Conservation (phyloP, 2,797 vertebrate genomes). For the Tarsius wallacei region DNA sequence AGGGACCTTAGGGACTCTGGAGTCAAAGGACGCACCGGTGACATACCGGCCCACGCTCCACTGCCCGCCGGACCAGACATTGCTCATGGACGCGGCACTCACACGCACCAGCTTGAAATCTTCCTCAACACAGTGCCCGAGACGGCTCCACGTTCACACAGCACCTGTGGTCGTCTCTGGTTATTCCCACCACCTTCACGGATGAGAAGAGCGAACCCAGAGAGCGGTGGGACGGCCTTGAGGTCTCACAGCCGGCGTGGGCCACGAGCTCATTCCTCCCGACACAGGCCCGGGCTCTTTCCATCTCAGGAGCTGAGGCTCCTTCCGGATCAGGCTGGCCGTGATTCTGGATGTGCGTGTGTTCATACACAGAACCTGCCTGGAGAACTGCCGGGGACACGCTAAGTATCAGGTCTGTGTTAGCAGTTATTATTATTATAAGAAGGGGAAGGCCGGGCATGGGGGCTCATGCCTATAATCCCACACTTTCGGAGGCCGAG, state of each 20-base stretch:
- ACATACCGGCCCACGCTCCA: rapidly evolving
- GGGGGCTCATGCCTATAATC: too few species aligned
- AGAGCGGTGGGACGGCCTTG: not conserved
- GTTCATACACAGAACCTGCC: not conserved
- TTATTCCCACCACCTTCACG: not conserved
- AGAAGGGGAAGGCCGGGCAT: not conserved
- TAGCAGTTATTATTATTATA: not conserved
- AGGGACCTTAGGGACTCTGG: not conserved
- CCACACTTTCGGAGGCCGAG: too few species aligned
- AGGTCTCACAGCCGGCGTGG: not conserved
- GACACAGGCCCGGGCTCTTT: not conserved
- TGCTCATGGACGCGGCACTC: not conserved
- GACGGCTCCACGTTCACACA: not conserved
- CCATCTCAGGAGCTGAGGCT: not conserved
- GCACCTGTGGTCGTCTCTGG: not conserved
- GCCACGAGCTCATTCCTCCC: not conserved
- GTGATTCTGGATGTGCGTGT: not conserved
- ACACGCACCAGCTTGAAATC: not conserved
- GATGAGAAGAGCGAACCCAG: not conserved
- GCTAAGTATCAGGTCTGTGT: not conserved
- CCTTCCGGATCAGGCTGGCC: not conserved
- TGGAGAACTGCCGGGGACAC: not conserved
- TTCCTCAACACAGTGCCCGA: not conserved
- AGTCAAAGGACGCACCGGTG: not conserved
- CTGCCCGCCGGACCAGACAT: not conserved